Evolutionary conservation across 1,140 invertebrate genomes (phyloP).

Genomic region (Cyrtorhinus lividipennis): DNA sequence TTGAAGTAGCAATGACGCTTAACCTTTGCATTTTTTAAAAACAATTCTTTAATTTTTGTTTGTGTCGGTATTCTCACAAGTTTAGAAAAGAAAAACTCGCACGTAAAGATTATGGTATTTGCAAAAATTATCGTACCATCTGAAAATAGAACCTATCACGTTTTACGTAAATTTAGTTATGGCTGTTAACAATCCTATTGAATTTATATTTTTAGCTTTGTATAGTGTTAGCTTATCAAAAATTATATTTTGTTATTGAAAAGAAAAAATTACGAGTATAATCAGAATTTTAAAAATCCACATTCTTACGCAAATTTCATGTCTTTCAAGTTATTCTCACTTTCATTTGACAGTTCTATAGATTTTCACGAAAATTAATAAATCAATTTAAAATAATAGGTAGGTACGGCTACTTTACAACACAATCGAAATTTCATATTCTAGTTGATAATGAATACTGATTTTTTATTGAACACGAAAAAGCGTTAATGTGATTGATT

Average conservation of each 20-base stretch:
- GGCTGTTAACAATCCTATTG: constrained; percentile 1
- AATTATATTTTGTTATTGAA: constrained; percentile 6
- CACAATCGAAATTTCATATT: background rate
- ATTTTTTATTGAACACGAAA: background rate
- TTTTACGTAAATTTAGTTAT: background rate
- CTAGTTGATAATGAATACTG: background rate
- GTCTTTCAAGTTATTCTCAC: background rate
- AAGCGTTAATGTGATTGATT: background rate
- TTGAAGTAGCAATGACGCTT: background rate
- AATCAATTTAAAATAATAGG: background rate
- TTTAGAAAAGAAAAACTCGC: no score
- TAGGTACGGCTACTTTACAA: background rate
- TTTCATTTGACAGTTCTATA: background rate
- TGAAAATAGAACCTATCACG: background rate
- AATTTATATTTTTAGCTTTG: background rate
- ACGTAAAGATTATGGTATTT: background rate
- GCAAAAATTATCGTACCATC: background rate
- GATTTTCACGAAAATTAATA: background rate
- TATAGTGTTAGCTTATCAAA: constrained; percentile 6
- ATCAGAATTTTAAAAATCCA: background rate
- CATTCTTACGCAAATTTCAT: background rate
- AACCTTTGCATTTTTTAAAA: background rate
- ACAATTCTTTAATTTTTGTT: background rate
- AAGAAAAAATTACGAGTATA: background rate
- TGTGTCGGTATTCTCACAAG: no score